Percentiles rank a stretch among this genome's conserved stretches.
These are phyloP conservation scores for Mylabris sibirica DNA, from an alignment of 2,888 invertebrate genomes.

Conservation along the genomic window DNA sequence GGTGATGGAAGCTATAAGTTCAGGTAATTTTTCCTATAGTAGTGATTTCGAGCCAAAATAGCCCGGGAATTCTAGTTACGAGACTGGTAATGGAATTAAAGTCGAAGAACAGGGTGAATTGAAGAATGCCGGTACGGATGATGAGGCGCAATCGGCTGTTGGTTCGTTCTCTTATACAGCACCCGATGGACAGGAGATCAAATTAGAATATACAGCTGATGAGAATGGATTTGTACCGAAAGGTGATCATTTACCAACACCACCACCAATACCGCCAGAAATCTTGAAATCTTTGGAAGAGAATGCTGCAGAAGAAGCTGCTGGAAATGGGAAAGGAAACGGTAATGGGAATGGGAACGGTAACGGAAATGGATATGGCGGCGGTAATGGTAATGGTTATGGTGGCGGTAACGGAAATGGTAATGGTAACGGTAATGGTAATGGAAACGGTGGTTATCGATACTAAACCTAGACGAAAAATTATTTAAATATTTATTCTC, in stretches of 20 bases:
- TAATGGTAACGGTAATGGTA: constrained; percentile 44
- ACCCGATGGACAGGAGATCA: constrained; percentile 70
- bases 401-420: constrained; percentile 38
- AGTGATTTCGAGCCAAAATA: too few relatives aligned
- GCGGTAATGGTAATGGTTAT: constrained; percentile 40
- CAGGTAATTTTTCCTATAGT: constrained; percentile 17
- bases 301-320: constrained; percentile 62
- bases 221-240: constrained; percentile 72
- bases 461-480: constrained; percentile 18
- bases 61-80: constrained; percentile 65
- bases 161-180: constrained; percentile 72
- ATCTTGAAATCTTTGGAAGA: constrained; percentile 67
- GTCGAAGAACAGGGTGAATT: constrained; percentile 69
- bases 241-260: constrained; percentile 68
- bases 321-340: constrained; percentile 41
- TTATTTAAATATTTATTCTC: background rate
- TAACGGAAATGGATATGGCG: constrained; percentile 41
- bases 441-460: constrained; percentile 37
- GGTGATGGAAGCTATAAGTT: constrained; percentile 65
- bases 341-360: constrained; percentile 45
- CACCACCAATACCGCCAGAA: constrained; percentile 72
- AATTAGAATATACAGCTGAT: constrained; percentile 70
- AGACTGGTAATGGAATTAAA: constrained; percentile 70
- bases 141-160: constrained; percentile 65
- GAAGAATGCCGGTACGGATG: constrained; percentile 67